Conservation (phyloP, 2,113 vertebrate species). For the Oreochromis niloticus region DNA sequence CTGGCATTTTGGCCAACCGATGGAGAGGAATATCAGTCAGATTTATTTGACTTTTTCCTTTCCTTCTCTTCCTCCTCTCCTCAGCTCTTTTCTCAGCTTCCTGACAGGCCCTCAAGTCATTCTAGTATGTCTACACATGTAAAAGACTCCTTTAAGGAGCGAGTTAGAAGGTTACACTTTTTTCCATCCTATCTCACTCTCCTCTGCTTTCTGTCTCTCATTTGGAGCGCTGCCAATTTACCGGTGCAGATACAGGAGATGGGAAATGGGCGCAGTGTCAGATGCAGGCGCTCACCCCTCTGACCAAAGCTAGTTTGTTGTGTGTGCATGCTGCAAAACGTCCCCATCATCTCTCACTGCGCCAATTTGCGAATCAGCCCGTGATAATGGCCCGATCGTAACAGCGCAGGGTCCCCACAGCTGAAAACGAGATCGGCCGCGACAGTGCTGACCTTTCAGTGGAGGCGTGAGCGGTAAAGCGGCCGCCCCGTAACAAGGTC, state of each 20-base stretch:
- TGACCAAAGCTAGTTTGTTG: conserved; percentile 35
- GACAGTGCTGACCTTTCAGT: conserved; percentile 70
- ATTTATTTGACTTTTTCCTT: conserved; percentile 73
- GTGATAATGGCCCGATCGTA: conserved; percentile 69
- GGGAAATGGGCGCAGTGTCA: conserved; percentile 5
- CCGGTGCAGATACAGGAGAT: not conserved
- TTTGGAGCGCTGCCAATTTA: conserved; percentile 66
- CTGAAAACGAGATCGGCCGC: conserved; percentile 57
- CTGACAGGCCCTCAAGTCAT: conserved; percentile 76
- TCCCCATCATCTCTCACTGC: conserved; percentile 42
- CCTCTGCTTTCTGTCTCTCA: conserved; percentile 12
- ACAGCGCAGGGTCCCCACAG: conserved; percentile 38
- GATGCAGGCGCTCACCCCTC: not conserved
- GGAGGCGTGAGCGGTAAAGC: conserved; percentile 48
- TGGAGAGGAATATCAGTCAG: conserved; percentile 72
- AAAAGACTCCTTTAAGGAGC: conserved; percentile 59
- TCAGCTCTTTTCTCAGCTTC: conserved; percentile 47
- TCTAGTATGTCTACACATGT: conserved; percentile 70
- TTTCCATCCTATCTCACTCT: not conserved
- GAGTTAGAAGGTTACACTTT: conserved; percentile 36
- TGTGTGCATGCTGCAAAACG: not conserved
- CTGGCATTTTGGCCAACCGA: conserved; percentile 71
- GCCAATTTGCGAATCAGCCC: conserved; percentile 72
- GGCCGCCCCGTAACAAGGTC: conserved; percentile 65
- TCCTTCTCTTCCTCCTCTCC: conserved; percentile 42